Conservation (phyloP, 2,888 invertebrate genomes). For the Epinotia ramella region DNA sequence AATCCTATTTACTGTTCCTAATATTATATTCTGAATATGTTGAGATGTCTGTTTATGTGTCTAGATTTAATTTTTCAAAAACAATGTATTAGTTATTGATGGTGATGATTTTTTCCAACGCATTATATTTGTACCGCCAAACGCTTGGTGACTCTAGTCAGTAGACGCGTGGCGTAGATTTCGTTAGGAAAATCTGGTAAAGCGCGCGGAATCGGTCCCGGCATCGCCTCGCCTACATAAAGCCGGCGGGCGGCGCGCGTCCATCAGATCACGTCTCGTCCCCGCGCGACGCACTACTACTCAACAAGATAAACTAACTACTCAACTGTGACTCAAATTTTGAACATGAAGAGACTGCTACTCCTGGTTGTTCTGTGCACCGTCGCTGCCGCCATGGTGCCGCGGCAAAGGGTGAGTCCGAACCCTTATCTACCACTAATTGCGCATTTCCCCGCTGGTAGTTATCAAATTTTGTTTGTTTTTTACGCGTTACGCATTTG, state of each 20-base stretch:
- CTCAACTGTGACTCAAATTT: slow-evolving; percentile 37
- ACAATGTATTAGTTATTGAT: no score
- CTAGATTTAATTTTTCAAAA: no score
- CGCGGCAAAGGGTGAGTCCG: slow-evolving; percentile 66
- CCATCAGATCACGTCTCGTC: slow-evolving; percentile 37
- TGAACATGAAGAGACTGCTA: slow-evolving; percentile 63
- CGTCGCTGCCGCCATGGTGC: slow-evolving; percentile 65
- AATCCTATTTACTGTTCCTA: no score
- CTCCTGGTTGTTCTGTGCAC: slow-evolving; percentile 61
- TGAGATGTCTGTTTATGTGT: no score
- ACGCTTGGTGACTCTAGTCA: slow-evolving; percentile 27
- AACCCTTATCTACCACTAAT: slow-evolving; percentile 19
- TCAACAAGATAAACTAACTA: slow-evolving; percentile 22
- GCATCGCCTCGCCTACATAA: slow-evolving; percentile 27
- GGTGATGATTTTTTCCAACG: no score
- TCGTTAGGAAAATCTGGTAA: slow-evolving; percentile 40
- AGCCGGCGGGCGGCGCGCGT: slow-evolving; percentile 25
- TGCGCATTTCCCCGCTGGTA: slow-evolving; percentile 8
- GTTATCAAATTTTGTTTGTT: slow-evolving; percentile 23
- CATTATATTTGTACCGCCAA: no score
- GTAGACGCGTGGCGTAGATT: slow-evolving; percentile 37
- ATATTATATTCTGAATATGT: no score
- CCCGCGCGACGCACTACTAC: slow-evolving; percentile 22
- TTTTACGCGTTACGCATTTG: slow-evolving; percentile 30
- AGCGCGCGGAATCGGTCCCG: slow-evolving; percentile 9